Conservation (phyloP, 2,113 vertebrate genomes). For the Xiphophorus couchianus region DNA sequence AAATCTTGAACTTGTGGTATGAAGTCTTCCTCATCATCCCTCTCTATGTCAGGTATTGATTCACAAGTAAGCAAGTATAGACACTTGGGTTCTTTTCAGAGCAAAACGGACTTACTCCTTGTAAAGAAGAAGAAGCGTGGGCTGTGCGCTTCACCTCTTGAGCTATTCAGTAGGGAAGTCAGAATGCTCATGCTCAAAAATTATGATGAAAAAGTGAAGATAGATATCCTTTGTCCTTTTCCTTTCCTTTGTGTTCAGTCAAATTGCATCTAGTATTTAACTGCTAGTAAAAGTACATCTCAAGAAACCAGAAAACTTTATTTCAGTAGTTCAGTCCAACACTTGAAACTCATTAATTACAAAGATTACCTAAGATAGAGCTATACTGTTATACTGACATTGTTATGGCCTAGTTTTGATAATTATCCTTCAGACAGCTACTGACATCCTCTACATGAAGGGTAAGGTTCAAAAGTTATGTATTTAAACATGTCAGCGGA, state of each 20-base stretch:
- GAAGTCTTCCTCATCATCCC: slow-evolving; percentile 18
- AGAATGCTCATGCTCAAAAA: slow-evolving; percentile 21
- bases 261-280: not conserved
- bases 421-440: not conserved
- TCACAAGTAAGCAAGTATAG: slow-evolving; percentile 19
- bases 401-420: not conserved
- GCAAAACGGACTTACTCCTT: slow-evolving; percentile 38
- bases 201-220: slow-evolving; percentile 42
- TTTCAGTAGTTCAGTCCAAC: not conserved
- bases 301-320: not conserved
- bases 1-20: slow-evolving; percentile 31
- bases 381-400: not conserved
- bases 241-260: slow-evolving; percentile 9
- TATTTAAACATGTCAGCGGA: too few species aligned
- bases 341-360: not conserved
- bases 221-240: slow-evolving; percentile 37
- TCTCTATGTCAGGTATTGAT: slow-evolving; percentile 55
- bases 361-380: not conserved
- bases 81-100: slow-evolving; percentile 34
- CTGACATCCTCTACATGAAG: not conserved
- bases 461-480: not conserved
- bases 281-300: not conserved
- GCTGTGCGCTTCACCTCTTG: slow-evolving; percentile 45
- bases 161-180: slow-evolving; percentile 63
- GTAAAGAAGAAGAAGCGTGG: slow-evolving; percentile 38